Evolutionary conservation across 2,888 invertebrate genomes (phyloP), one percentile per base, ranked within the genome.

Genomic region (Heliconius cydno): DNA sequence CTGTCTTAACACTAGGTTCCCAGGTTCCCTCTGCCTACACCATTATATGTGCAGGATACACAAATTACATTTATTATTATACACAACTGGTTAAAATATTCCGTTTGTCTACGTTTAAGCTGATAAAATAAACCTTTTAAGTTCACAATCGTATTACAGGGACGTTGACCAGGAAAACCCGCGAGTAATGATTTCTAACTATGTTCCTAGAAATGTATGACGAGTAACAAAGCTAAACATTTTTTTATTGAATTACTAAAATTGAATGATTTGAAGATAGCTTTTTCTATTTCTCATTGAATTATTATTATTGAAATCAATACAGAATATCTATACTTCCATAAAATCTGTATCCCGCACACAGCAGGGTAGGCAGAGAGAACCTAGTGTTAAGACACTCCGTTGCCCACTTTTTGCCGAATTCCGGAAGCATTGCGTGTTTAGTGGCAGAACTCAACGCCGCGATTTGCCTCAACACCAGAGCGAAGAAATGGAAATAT

Each of bases 141-240:
- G 38, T 71, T 30, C 30, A 10, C 72, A 78, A 72, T 72, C 30
- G 28, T 52, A 72, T 78, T 78, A 78, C 72, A 30, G 46, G 66
- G 46, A 72, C 72, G 66, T 71, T 72, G 72, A 30, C 75, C 46
- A 66, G 71, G 72, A 34, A 72, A 78, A 78, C 63, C 78, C 78
- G 28, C 65, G 63, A 78, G 72, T 78, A 78, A 81, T 73, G 74
- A 78, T 78, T 78, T 78, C 74, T 52, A 57, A 60, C 41, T n/a
- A 19, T 22, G 65, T 75, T 75, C 75, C 75, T 41, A 75, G 75
- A 75, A 75, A 75, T 19, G 4, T 65, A 22, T 75, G 41, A 10
- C 41, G 65, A 28, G 30, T 46, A 46, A 66, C 22, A 41, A 46
- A 46, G 30, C 30, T 22, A 46, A 60, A 30, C 13, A 1, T 22